Evolutionary conservation across 2,113 vertebrate species (phyloP).

Genomic region (Catharus fuscescens): DNA sequence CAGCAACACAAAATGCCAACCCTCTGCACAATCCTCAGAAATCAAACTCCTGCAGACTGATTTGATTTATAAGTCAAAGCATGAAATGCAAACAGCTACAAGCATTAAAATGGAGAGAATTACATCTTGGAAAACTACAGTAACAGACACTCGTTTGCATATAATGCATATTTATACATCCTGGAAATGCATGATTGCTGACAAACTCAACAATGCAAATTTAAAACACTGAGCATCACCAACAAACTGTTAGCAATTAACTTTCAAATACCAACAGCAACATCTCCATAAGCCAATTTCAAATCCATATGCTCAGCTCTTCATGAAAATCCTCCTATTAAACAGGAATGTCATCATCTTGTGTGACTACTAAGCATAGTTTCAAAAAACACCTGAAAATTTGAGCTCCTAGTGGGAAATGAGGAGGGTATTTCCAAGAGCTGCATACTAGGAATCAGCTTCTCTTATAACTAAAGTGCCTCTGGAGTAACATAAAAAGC

Average conservation of each 20-base stretch:
- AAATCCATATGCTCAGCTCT: background rate
- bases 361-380: background rate
- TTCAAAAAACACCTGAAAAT: background rate
- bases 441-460: background rate
- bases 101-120: constrained; percentile 33
- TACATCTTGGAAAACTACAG: constrained; percentile 27
- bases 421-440: background rate
- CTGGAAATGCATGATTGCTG: constrained; percentile 33
- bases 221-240: constrained; percentile 30
- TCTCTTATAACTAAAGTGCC: background rate
- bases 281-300: constrained; percentile 17
- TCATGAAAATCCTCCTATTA: background rate
- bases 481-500: background rate
- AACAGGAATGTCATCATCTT: background rate
- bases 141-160: constrained; percentile 33
- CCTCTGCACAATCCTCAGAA: background rate
- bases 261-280: constrained; percentile 12
- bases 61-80: background rate
- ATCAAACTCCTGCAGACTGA: background rate
- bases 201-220: constrained; percentile 58
- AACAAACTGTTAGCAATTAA: constrained; percentile 43
- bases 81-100: constrained; percentile 15
- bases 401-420: background rate
- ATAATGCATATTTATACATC: constrained; percentile 48
- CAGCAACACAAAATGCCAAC: background rate